Percentiles rank a stretch among this genome's conserved stretches.
Conservation (phyloP, 2,113 vertebrate species). For the Oreochromis aureus region DNA sequence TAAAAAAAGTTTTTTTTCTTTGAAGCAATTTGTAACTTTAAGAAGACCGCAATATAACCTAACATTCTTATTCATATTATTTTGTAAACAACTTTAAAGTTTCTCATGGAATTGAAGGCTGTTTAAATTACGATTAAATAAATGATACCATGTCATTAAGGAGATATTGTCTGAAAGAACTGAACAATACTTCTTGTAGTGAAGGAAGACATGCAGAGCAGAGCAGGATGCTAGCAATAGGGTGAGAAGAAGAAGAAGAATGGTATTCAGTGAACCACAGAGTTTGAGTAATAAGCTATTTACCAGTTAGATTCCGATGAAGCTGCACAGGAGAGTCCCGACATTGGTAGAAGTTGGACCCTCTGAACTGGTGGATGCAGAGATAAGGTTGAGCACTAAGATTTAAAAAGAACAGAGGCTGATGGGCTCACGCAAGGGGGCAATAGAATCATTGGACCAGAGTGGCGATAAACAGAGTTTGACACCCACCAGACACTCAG, state of each 20-base stretch:
- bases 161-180: background rate
- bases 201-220: background rate
- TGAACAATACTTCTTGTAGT: background rate
- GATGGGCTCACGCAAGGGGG: background rate
- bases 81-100: background rate
- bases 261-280: background rate
- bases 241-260: background rate
- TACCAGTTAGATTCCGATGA: background rate
- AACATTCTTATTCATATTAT: background rate
- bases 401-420: background rate
- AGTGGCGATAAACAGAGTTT: background rate
- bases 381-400: background rate
- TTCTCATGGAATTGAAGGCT: background rate
- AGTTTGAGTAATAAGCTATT: background rate
- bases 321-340: background rate
- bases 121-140: background rate
- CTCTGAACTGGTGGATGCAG: background rate
- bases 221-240: background rate
- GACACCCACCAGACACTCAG: background rate
- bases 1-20: background rate
- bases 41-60: background rate
- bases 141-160: background rate
- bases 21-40: background rate
- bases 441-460: background rate
- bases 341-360: background rate